Evolutionary conservation across 2,888 invertebrate species (phyloP).

Genomic region (Aquatica leii): DNA sequence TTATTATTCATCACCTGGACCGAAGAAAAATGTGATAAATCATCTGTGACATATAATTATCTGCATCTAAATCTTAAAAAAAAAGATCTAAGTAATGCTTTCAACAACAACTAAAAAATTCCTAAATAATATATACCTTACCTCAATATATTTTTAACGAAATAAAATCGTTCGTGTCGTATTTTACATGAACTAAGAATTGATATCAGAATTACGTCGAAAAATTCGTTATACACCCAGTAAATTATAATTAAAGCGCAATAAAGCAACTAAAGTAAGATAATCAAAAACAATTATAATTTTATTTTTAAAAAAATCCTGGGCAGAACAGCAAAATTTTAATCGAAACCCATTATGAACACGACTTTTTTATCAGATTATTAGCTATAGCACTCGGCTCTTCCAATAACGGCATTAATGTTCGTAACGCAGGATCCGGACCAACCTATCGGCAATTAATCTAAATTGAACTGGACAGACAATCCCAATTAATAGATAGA

Average conservation of each 20-base stretch:
- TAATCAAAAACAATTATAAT: slow-evolving; percentile 16
- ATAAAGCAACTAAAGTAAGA: background rate
- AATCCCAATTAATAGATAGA: slow-evolving; percentile 56
- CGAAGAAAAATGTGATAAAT: no score
- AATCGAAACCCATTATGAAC: slow-evolving; percentile 43
- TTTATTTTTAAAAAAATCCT: slow-evolving; percentile 12
- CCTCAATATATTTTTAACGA: no score
- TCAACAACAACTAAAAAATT: no score
- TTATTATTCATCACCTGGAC: no score
- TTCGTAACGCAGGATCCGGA: slow-evolving; percentile 37
- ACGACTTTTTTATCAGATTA: slow-evolving; percentile 44
- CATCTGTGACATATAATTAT: no score
- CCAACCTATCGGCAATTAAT: slow-evolving; percentile 57
- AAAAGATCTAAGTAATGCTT: no score
- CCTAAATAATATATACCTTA: no score
- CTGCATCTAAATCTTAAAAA: no score
- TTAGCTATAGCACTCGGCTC: slow-evolving; percentile 32
- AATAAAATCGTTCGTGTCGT: no score
- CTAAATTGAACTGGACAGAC: slow-evolving; percentile 58
- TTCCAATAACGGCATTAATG: slow-evolving; percentile 33
- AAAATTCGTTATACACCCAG: no score
- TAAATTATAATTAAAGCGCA: slow-evolving; percentile 7
- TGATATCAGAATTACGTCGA: no score
- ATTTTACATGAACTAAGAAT: no score
- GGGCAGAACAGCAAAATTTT: slow-evolving; percentile 27